phyloP scores from a whole-genome alignment of 2,113 vertebrate species.

The Tonatia bakeri region DNA sequence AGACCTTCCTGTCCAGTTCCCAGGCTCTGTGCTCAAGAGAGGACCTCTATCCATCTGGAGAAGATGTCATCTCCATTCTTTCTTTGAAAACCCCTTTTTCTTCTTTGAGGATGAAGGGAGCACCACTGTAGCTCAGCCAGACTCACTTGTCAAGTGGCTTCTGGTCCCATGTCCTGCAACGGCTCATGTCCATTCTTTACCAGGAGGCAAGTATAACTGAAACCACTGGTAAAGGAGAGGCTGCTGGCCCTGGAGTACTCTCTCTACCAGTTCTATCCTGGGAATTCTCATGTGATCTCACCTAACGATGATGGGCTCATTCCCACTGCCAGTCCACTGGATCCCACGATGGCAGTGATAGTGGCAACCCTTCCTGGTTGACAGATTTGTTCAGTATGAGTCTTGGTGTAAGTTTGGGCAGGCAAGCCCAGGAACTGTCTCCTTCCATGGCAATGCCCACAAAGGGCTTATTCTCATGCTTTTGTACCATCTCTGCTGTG shows the following conservation, averaged over 20 bases:
- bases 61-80: neutral
- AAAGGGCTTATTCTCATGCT: neutral
- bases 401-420: neutral
- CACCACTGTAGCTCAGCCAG: neutral
- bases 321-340: too few relatives aligned
- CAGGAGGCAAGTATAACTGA: neutral
- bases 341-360: accelerated
- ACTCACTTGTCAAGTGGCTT: neutral
- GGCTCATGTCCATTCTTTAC: neutral
- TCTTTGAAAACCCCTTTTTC: neutral
- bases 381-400: neutral
- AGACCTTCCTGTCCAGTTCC: neutral
- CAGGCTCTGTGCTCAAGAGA: neutral
- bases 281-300: neutral
- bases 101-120: neutral
- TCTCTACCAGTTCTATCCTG: neutral
- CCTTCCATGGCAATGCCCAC: neutral
- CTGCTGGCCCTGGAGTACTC: neutral
- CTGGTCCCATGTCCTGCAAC: neutral
- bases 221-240: neutral
- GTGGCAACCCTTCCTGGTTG: neutral
- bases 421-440: neutral
- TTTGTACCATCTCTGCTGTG: neutral
- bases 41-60: accelerated
- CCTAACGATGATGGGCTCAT: neutral